phyloP scores from a whole-genome alignment of 2,797 vertebrate species.

The Parauchenoglanis ngamensis region DNA sequence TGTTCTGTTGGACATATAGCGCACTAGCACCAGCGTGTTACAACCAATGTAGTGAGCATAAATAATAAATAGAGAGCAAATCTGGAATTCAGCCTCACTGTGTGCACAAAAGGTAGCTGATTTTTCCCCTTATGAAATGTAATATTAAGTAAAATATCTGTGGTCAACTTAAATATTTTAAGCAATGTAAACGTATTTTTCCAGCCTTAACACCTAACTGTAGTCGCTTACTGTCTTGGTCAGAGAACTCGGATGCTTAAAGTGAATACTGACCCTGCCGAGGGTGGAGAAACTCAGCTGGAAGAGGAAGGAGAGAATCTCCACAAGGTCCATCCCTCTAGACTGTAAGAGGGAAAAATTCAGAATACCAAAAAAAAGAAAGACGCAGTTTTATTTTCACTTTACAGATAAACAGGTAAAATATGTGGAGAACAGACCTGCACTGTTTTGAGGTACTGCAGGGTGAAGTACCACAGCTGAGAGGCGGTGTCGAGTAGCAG shows the following conservation, averaged over 20 bases:
- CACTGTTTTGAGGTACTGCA: constrained; percentile 90
- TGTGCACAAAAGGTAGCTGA: neutral
- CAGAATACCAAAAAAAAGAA: neutral
- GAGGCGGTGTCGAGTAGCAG: constrained; percentile 88
- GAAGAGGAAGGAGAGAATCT: constrained; percentile 92
- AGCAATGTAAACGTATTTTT: neutral
- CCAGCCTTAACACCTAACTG: neutral
- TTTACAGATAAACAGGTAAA: neutral
- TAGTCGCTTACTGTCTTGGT: too few relatives aligned
- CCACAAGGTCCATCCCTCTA: constrained; percentile 91
- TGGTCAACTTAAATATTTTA: neutral
- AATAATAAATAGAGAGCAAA: neutral
- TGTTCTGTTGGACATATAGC: neutral
- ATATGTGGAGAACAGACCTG: constrained; percentile 62
- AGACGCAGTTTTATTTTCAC: neutral
- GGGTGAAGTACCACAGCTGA: constrained; percentile 93
- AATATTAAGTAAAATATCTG: neutral
- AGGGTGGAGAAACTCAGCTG: constrained; percentile 94
- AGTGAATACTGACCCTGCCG: constrained; percentile 80
- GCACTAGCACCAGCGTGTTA: neutral
- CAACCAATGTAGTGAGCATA: neutral
- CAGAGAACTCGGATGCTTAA: neutral
- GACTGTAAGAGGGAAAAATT: constrained; percentile 68
- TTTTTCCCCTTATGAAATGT: neutral
- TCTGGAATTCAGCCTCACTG: neutral